Base-by-base conservation (phyloP, 2,888 invertebrate species). In the Capitulum mitella region DNA sequence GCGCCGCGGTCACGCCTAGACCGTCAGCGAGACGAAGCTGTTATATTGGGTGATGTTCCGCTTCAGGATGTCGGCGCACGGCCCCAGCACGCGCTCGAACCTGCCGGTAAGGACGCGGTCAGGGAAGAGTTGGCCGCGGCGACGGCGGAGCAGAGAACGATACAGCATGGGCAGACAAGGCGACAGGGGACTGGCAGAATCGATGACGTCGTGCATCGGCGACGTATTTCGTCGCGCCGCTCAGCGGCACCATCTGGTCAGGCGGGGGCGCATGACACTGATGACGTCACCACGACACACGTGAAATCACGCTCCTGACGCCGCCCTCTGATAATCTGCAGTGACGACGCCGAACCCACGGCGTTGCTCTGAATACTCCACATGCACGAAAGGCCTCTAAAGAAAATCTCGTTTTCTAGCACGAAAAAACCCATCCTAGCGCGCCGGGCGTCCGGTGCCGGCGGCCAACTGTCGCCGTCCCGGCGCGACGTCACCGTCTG, bases 11-110 rank as follows among this genome's bases (percentile, higher is more conserved):
- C 3, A 19, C 8, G n/a, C n/a, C 32, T 93, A 95, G 84, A 96
- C 95, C 80, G 95, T 95, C 83, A 96, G 89, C 81, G 95, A 95
- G 83, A 96, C 95, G 86, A 95, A 98, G 88, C 98, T 98, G 89
- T 98, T 98, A 89, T 99, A 99, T 88, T 98, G 97, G 84, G 97
- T 95, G 85, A 99, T 99, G 89, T 99, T 99, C 86, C 99, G 92
- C 89, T 99, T 99, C 83, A 99, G 90, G 85, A 99, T 99, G 86
- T 99, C 99, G 43, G 94, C 96, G 87, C 96, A 98, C 79, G 94
- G 93, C 54, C 99, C 99, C 86, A 99, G 90, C 79, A 99, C 98
- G 84, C 99, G 91, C 87, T 99, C 99, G 87, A 99, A 99, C 87
- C 95, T 93, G 87, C n/a, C n/a, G n/a, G n/a, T n/a, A n/a, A n/a